Conservation (phyloP, 1,140 invertebrate genomes). For the Meloidogyne chitwoodi region DNA sequence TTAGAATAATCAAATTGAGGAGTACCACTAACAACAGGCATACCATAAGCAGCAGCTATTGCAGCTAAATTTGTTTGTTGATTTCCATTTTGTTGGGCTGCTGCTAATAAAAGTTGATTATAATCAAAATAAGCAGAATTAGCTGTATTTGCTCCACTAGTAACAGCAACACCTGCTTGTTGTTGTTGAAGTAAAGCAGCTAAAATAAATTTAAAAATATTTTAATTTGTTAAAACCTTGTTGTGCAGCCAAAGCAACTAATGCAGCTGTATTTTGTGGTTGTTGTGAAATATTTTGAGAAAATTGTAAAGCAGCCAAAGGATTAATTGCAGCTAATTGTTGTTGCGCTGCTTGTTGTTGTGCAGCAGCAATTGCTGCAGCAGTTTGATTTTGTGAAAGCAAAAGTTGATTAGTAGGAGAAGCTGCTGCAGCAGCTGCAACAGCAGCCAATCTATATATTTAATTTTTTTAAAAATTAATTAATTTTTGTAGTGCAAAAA, state of each 20-base stretch:
- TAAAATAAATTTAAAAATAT: neutral
- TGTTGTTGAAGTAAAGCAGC: slow-evolving; percentile 3
- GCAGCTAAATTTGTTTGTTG: neutral
- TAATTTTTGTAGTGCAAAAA: neutral
- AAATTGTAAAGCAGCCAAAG: slow-evolving; percentile 9
- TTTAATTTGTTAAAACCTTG: neutral
- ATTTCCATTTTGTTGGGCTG: neutral
- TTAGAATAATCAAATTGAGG: slow-evolving; percentile 8
- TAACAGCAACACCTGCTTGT: neutral
- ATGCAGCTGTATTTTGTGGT: slow-evolving; percentile 2
- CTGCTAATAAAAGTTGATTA: slow-evolving; percentile 16
- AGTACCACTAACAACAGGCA: neutral
- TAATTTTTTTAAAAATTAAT: neutral
- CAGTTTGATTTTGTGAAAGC: neutral
- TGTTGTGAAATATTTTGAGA: neutral
- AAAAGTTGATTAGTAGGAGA: neutral
- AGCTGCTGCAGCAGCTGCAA: neutral
- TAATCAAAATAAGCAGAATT: slow-evolving; percentile 18
- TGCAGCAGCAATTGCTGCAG: slow-evolving; percentile 2
- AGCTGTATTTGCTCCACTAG: slow-evolving; percentile 5
- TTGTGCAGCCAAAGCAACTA: slow-evolving; percentile 17
- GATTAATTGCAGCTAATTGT: slow-evolving; percentile 16
- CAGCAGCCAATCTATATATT: neutral
- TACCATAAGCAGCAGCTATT: slow-evolving; percentile 6
- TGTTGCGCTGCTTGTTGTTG: neutral